Evolutionary conservation across 2,888 invertebrate species (phyloP), one percentile per base, ranked within the genome.

Genomic region (Odontocolon sp.): DNA sequence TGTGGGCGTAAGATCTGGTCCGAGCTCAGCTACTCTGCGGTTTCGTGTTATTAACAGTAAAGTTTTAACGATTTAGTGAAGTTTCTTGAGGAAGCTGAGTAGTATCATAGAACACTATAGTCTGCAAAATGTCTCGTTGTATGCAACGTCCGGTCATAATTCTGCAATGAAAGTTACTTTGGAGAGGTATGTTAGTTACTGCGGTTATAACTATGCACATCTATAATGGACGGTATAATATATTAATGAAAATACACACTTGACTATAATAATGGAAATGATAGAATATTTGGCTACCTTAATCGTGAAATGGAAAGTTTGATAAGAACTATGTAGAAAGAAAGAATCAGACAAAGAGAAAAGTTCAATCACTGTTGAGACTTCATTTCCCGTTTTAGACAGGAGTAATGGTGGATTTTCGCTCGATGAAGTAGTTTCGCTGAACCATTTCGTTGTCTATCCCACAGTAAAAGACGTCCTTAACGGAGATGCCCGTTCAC

Each of bases 41-140:
- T 56, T 11, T 63, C 45, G 18, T 11, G 21, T 63, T 14, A 52
- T 71, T 63, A 63, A 36, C 54, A 56, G 18, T 63, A 45, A 47
- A 71, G 45, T 63, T 71, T 63, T 36, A 45, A 63, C 54, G 63
- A 63, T 56, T 71, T 26, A 63, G 18, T 31, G 14, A 56, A 56
- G 56, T 47, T 56, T 71, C 36, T 56, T 38, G n/a, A n/a, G 28
- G 33, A 40, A n/a, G 18, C 45, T 36, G 56, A 38, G 36, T 33
- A 21, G 21, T 56, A 56, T 9, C 18, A 11, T 9, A 38, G 21
- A 21, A 21, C 11, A 16, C 26, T 52, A 31, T 16, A 52, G 52
- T 14, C 31, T 52, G 52, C 31, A 28, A 56, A 18, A 5, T 38
- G 38, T 56, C 33, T 11, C 38, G 56, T 56, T 56, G 14, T 38